Conservation (phyloP, 2,888 invertebrate genomes). For the Leptothorax acervorum region DNA sequence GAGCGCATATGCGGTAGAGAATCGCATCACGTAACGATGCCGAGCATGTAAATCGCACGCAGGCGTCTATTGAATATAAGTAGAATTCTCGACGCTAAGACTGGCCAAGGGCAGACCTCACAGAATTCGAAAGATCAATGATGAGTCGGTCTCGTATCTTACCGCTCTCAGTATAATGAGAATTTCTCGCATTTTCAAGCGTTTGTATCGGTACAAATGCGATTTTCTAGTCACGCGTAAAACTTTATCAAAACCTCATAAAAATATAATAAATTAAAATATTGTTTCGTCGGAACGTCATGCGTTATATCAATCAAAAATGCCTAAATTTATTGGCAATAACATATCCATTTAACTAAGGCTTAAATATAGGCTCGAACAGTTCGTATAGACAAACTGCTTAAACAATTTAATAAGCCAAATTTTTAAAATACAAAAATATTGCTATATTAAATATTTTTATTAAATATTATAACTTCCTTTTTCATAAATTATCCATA, state of each 20-base stretch:
- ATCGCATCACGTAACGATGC: constrained; percentile 54
- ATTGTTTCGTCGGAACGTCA: neutral
- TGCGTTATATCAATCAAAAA: neutral
- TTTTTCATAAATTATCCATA: neutral
- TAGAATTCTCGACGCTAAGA: constrained; percentile 66
- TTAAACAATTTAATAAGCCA: neutral
- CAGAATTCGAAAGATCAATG: constrained; percentile 73
- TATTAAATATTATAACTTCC: neutral
- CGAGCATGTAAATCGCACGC: constrained; percentile 66
- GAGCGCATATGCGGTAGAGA: constrained; percentile 5
- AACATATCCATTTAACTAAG: neutral
- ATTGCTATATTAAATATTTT: neutral
- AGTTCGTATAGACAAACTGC: neutral
- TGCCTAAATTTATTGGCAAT: neutral
- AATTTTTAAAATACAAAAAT: neutral
- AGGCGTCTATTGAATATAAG: constrained; percentile 61
- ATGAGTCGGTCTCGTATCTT: constrained; percentile 53
- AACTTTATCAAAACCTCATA: constrained; percentile 40
- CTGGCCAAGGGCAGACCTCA: constrained; percentile 64
- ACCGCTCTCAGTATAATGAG: constrained; percentile 73
- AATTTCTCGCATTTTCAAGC: constrained; percentile 80
- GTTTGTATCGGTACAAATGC: constrained; percentile 63
- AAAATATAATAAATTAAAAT: constrained; percentile 27
- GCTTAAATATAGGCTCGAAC: neutral
- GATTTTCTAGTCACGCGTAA: constrained; percentile 41